Base-by-base conservation (phyloP, 2,888 invertebrate species). In the Dexiosoma caninum region DNA sequence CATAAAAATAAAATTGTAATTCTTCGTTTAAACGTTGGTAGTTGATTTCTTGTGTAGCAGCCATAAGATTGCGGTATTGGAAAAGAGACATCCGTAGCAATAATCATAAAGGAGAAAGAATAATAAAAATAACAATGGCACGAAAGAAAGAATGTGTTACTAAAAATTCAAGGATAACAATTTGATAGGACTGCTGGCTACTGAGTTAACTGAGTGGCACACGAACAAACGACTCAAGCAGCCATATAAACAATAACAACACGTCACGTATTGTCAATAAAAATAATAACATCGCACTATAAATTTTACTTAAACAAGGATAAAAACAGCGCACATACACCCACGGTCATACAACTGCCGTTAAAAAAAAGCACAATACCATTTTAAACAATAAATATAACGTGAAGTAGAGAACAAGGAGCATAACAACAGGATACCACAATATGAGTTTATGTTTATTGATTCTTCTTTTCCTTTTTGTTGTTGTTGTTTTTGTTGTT, bases 251-350 rank as follows among this genome's bases (percentile, higher is more conserved):
- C 83, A 84, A 83, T 84, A 84, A 82, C 83, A 85, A 85, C 86
- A 87, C 86, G 87, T 88, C 87, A 88, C 88, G 88, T 88, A 86
- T 84, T 85, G 86, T 86, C 88, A 87, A 88, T 88, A 88, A 88
- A 88, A 86, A 88, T 86, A 88, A 88, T 85, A 88, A 87, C 84
- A 86, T 86, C 87, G 83, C 86, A 88, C 86, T 86, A 87, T 85
- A 87, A 86, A 88, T 87, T 88, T 80, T 76, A 76, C 75, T 82
- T 83, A 84, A 85, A 84, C 85, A 83, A 76, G 67, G 70, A 19
- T 51, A 64, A 60, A 64, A n/a, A n/a, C n/a, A n/a, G n/a, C n/a
- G n/a, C n/a, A n/a, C n/a, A n/a, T n/a, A n/a, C 19, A 30, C 40
- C 53, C 12, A 62, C 37, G 59, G 46, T 19, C 21, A 35, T 49